Conservation (phyloP, 2,113 vertebrate species). For the Tetrax tetrax region DNA sequence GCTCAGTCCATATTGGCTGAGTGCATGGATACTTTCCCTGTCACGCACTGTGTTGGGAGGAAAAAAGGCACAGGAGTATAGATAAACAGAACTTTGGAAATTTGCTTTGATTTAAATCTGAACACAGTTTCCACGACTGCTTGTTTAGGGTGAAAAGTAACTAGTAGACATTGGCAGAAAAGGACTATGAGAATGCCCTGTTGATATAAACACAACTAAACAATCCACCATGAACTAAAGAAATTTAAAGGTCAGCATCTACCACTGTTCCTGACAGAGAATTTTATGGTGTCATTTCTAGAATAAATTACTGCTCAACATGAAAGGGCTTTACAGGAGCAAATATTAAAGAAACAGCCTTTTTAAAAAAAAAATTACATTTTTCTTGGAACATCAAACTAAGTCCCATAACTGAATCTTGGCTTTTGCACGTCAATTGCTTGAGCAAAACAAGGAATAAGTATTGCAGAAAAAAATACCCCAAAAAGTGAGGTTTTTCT, state of each 20-base stretch:
- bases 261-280: neutral
- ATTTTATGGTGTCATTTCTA: neutral
- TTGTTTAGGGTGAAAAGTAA: neutral
- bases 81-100: neutral
- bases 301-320: neutral
- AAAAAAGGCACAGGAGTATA: neutral
- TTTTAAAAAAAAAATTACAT: neutral
- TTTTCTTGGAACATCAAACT: neutral
- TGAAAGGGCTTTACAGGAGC: neutral
- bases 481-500: neutral
- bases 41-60: neutral
- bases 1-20: neutral
- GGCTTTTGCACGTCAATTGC: neutral
- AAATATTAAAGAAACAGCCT: neutral
- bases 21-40: neutral
- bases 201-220: neutral
- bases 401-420: neutral
- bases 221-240: neutral
- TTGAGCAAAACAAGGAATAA: neutral
- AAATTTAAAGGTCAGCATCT: constrained; percentile 6
- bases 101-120: neutral
- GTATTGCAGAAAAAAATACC: neutral
- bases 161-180: neutral
- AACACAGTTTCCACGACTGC: neutral
- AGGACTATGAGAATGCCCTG: neutral